A percentile compares a stretch with the other conserved stretches of the same genome.
These are phyloP conservation scores for Galaxias olidus DNA, from an alignment of 2,797 vertebrate species.

Conservation along the genomic window DNA sequence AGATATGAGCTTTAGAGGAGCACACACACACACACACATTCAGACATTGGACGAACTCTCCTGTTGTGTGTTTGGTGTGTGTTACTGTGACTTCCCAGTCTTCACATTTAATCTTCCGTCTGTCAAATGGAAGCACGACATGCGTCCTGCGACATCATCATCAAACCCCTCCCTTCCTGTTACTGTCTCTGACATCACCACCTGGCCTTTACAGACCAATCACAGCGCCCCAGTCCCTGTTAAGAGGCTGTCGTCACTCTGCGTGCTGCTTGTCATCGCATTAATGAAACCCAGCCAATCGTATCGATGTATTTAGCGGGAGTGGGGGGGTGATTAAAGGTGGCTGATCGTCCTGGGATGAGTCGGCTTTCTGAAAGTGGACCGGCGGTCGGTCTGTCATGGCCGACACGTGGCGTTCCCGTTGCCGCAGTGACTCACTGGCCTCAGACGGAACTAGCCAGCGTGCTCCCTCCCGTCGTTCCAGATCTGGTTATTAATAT, in stretches of 20 bases:
- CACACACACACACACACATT: too few species aligned
- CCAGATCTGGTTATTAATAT: conserved; percentile 80
- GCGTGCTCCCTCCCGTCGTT: conserved; percentile 70
- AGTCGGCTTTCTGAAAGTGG: conserved; percentile 22
- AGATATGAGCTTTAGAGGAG: too few species aligned
- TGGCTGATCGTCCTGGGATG: conserved; percentile 28
- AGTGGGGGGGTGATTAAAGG: conserved; percentile 22
- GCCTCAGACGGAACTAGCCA: conserved; percentile 72
- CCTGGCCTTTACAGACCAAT: conserved; percentile 22
- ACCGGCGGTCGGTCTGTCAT: conserved; percentile 59
- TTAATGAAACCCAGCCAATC: background rate
- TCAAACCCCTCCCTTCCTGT: conserved; percentile 8
- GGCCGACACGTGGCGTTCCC: conserved; percentile 63
- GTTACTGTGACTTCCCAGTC: too few species aligned
- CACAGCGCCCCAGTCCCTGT: conserved; percentile 25
- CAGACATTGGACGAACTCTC: too few species aligned
- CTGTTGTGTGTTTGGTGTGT: too few species aligned
- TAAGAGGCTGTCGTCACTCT: conserved; percentile 30
- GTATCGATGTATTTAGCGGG: too few species aligned
- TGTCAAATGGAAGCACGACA: too few species aligned
- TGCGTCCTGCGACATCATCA: conserved; percentile 34
- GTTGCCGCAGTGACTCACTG: conserved; percentile 69
- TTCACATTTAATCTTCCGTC: too few species aligned
- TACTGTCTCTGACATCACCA: conserved; percentile 6
- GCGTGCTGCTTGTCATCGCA: conserved; percentile 33